Conservation (phyloP, 2,888 invertebrate genomes). For the Heliconius aoede region DNA sequence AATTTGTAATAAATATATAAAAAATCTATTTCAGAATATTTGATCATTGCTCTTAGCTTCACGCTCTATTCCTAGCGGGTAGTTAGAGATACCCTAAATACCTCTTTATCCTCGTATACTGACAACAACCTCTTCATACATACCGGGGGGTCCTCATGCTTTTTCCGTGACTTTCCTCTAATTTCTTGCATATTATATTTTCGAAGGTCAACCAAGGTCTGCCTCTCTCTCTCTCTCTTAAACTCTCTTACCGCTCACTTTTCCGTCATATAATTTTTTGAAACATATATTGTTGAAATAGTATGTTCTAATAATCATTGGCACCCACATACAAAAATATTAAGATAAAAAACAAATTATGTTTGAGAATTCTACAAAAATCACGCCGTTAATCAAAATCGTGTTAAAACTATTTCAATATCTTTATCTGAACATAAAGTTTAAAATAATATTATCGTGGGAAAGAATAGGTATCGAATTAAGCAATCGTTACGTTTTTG, state of each 20-base stretch:
- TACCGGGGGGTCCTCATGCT: too few species aligned
- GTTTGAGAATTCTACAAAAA: not conserved
- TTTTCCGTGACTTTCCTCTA: too few species aligned
- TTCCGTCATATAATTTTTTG: too few species aligned
- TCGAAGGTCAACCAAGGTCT: too few species aligned
- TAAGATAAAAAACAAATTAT: not conserved
- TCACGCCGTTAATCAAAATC: not conserved
- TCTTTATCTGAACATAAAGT: not conserved
- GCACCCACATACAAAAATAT: not conserved
- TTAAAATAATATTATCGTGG: not conserved
- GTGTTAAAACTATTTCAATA: not conserved
- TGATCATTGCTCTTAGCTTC: too few species aligned
- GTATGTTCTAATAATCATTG: not conserved
- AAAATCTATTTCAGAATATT: conserved; percentile 13
- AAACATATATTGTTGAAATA: conserved; percentile 8
- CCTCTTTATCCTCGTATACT: too few species aligned
- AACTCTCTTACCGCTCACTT: too few species aligned
- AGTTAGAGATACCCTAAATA: too few species aligned
- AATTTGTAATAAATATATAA: not conserved
- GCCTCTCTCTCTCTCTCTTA: too few species aligned
- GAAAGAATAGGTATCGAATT: not conserved
- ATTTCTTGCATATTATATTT: too few species aligned
- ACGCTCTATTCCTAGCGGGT: too few species aligned
- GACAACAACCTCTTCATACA: too few species aligned
- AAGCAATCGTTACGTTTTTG: not conserved